Evolutionary conservation across 2,888 invertebrate species (phyloP), one percentile per base, ranked within the genome.

Genomic region (Thymelicus acteon): DNA sequence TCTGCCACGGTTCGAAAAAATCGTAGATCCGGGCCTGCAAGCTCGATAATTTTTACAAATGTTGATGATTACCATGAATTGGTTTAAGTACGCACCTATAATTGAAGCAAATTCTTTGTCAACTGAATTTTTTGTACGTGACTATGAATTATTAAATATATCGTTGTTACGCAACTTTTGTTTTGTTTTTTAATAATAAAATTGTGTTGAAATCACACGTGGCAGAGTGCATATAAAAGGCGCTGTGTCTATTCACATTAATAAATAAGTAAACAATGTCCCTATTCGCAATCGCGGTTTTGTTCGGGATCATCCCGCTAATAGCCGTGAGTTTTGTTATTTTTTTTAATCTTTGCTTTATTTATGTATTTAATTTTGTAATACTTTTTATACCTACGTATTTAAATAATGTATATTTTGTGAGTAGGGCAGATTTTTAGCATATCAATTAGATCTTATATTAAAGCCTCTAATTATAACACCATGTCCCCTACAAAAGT

Each of bases 201-300:
- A 57, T 60, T 37, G 69, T 67, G 54, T n/a, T 61, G 62, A 67
- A 66, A 71, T 62, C 37, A 24, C 48, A 60, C 7, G 31, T 54
- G 61, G 6, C 49, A 7, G 7, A 40, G 37, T 31, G 12, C 13
- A 24, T 68, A 68, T 68, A 68, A 62, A 68, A 68, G 61, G 44
- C 44, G 31, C n/a, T 6, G 15, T 47, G 31, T 48, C 0, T 8
- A 39, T 37, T 31, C 2, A 58, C 5, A 4, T 58, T 57, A n/a
- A 58, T 58, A n/a, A 7, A 39, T 39, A 39, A n/a, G 24, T 12
- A 39, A 10, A 58, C n/a, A n/a, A 58, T 58, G 58, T 39, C 13
- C 1, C 6, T 44, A 31, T 60, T 62, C 13, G 15, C 31, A 7
- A 37, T 68, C 44, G 3, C 52, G 15, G 10, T 66, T 15, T 40